Conservation (phyloP, 2,113 vertebrate genomes). For the Boulengerochromis microlepis region DNA sequence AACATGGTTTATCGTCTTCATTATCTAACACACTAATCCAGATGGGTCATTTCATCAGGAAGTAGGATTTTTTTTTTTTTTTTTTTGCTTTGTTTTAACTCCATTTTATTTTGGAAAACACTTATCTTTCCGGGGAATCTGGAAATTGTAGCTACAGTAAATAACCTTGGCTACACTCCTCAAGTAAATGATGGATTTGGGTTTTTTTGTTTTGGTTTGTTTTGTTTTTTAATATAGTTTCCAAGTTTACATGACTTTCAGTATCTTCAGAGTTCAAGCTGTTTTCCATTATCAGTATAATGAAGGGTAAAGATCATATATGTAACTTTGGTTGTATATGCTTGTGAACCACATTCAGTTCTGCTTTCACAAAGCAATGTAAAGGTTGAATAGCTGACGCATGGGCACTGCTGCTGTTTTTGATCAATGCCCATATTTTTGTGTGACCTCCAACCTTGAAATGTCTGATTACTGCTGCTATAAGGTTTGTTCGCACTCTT, state of each 20-base stretch:
- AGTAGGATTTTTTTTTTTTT: not conserved
- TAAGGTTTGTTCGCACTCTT: not conserved
- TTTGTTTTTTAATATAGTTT: not conserved
- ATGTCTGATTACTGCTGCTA: not conserved
- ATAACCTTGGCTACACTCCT: not conserved
- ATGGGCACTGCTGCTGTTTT: not conserved
- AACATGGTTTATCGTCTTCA: not conserved
- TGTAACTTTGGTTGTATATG: not conserved
- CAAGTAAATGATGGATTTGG: not conserved
- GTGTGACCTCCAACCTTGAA: not conserved
- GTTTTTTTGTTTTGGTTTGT: fast-evolving
- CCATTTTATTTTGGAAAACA: not conserved
- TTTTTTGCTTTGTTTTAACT: not conserved
- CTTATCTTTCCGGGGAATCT: fast-evolving
- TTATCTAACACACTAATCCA: not conserved
- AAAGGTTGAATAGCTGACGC: not conserved
- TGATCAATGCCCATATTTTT: not conserved
- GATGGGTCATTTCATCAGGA: not conserved
- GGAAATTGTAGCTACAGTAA: not conserved
- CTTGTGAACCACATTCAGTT: not conserved
- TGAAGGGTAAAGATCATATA: not conserved
- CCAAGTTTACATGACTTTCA: not conserved
- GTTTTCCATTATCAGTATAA: not conserved
- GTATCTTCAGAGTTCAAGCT: not conserved
- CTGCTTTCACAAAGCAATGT: not conserved